A percentile compares a stretch with the other conserved stretches of the same genome.
Conservation (phyloP, 2,797 vertebrate species). For the Apodemus agrarius region DNA sequence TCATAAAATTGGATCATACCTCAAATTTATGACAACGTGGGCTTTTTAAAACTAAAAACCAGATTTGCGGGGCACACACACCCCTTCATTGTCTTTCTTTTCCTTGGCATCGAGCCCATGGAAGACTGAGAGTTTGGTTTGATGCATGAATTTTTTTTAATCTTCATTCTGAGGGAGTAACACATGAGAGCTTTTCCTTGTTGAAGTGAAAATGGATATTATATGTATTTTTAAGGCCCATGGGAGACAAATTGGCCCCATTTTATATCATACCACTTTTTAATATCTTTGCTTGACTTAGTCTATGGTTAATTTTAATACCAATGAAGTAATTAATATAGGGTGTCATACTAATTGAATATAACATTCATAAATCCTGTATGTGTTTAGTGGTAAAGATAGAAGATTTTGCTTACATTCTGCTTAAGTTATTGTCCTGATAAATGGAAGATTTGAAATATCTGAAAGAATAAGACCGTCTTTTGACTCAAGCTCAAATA, state of each 20-base stretch:
- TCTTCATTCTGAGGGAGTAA: constrained; percentile 47
- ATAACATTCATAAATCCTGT: constrained; percentile 19
- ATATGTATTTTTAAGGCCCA: neutral
- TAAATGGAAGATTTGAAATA: constrained; percentile 48
- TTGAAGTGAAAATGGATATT: constrained; percentile 37
- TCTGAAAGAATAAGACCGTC: constrained; percentile 35
- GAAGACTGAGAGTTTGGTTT: constrained; percentile 61
- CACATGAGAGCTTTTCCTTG: constrained; percentile 25
- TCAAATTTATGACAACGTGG: neutral
- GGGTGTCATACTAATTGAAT: neutral
- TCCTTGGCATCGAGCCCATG: neutral
- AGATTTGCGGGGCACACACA: neutral
- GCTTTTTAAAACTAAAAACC: neutral
- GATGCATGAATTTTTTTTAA: neutral
- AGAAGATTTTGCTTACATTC: constrained; percentile 35
- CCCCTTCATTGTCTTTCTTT: constrained; percentile 49
- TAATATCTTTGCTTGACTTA: neutral
- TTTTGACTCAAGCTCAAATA: constrained; percentile 51
- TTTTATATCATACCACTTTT: constrained; percentile 29
- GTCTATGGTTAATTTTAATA: constrained; percentile 22
- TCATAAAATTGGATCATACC: neutral
- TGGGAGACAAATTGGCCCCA: neutral
- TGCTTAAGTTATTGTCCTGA: constrained; percentile 58
- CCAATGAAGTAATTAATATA: constrained; percentile 8
- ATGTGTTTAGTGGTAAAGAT: neutral